Evolutionary conservation across 2,113 vertebrate species (phyloP), one percentile per base, ranked within the genome.

Genomic region (Bombycilla garrulus): DNA sequence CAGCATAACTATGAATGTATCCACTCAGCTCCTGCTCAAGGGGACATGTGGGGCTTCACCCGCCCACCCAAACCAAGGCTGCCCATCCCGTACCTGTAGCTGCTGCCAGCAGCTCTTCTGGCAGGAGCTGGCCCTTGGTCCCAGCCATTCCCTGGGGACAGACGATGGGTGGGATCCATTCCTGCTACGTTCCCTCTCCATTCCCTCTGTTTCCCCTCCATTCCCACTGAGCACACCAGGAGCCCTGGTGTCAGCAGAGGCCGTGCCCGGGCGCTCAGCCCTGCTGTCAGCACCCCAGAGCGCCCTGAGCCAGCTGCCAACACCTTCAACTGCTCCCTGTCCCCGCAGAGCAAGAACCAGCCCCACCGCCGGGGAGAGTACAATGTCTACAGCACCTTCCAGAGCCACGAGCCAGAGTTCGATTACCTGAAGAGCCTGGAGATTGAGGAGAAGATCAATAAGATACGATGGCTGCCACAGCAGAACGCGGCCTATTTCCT

Each of bases 371-470:
- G 99, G 95, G 99, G 99, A 92, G 99, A 99, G 97, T 99, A 99
- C 98, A 99, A 99, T 98, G 99, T 99, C 98, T 99, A 99, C 98
- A 99, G 99, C 98, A 99, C 99, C 97, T 99, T 99, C 98, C 99
- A 99, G 98, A 99, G 99, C 98, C 99, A 99, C 89, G 99, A 99
- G 97, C 99, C 99, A 0, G 99, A 99, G 98, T 99, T 99, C 96
- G 99, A 99, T 98, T 99, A 99, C 98, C 98, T 99, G 98, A 99
- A 99, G 98, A 99, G 99, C 91, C 96, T 99, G 97, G 99, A 99
- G 97, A 99, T 99, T 5, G 99, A 99, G 97, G 99, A 99, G 98
- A 99, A 99, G 98, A 99, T 99, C 98, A 99, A 99, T 92, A 99
- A 99, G 98, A 99, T 99, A 61, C 98, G 99, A 98, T 99, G 99